A percentile compares a stretch with the other conserved stretches of the same genome.
phyloP scores from a whole-genome alignment of 1,140 invertebrate species.

The Calephelis nemesis region DNA sequence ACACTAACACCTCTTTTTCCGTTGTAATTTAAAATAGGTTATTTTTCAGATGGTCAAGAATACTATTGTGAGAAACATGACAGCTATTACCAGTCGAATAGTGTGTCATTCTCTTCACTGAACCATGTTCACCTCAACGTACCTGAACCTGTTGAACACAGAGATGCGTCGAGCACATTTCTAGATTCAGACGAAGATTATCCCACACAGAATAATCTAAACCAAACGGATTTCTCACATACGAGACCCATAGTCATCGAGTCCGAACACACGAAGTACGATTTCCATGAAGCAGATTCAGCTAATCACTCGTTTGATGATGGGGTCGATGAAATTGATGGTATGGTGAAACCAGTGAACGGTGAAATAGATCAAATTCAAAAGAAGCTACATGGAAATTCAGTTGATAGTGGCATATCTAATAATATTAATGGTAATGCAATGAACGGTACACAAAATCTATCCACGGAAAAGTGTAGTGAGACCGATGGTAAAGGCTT shows the following conservation, averaged over 20 bases:
- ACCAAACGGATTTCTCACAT: slow-evolving; percentile 70
- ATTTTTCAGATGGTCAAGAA: slow-evolving; percentile 61
- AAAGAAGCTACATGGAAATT: slow-evolving; percentile 58
- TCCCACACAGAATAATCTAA: slow-evolving; percentile 68
- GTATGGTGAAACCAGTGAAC: slow-evolving; percentile 45
- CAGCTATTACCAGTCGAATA: slow-evolving; percentile 59
- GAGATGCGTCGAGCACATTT: slow-evolving; percentile 49
- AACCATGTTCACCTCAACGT: slow-evolving; percentile 65
- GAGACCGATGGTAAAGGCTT: slow-evolving; percentile 40
- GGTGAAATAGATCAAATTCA: slow-evolving; percentile 42
- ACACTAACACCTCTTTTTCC: too few relatives aligned
- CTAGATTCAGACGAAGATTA: slow-evolving; percentile 66
- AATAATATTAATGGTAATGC: slow-evolving; percentile 55
- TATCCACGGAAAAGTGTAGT: slow-evolving; percentile 36
- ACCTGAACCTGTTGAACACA: slow-evolving; percentile 58
- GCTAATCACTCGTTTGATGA: slow-evolving; percentile 71
- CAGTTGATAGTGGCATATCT: slow-evolving; percentile 69
- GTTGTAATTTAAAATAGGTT: neutral
- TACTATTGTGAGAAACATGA: slow-evolving; percentile 72
- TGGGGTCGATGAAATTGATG: slow-evolving; percentile 63
- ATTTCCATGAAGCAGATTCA: slow-evolving; percentile 55
- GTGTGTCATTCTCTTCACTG: slow-evolving; percentile 61
- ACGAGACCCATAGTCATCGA: slow-evolving; percentile 71
- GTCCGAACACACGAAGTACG: slow-evolving; percentile 57
- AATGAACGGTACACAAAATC: slow-evolving; percentile 34